Evolutionary conservation across 2,797 vertebrate species (phyloP), one percentile per base, ranked within the genome.

Genomic region (Telmatherina bonti): DNA sequence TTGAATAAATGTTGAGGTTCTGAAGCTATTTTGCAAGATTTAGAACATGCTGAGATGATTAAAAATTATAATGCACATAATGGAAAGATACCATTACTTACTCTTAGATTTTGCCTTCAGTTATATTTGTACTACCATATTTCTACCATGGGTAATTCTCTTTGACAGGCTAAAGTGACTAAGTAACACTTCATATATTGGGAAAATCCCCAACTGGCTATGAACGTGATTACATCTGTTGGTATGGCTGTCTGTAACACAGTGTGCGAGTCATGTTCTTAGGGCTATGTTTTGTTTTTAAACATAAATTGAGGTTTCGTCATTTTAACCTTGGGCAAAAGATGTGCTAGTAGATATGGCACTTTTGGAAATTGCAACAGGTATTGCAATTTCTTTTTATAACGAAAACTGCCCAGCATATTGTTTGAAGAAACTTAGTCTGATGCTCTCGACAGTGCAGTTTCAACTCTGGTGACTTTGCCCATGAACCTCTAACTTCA

Each of bases 161-260:
- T 88, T 87, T 89, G 90, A 92, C 87, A 92, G 91, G 82, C 89
- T 90, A 79, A 91, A 93, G 89, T 93, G 91, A 93, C 89, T 92
- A 87, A 91, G 85, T 89, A 89, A 89, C 82, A 90, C 88, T 76
- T 81, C 61, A 43, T 86, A 82, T 81, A 79, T 73, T 63, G 62
- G 60, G 86, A 73, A 74, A 81, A 88, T 84, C 86, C 87, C 90
- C 85, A 91, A 79, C 87, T 87, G 82, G 85, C 87, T 92, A 87
- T 91, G 86, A 94, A 93, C 74, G 57, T 86, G 90, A 91, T 92
- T 91, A 93, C 92, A 89, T 92, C 93, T 85, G 88, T 88, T 90
- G 91, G 45, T 47, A 47, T 47, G 20, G 45, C 88, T 91, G 87
- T 88, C 85, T 92, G 86, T 88, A 89, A 87, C 86, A 89, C 79